Evolutionary conservation across 2,888 invertebrate genomes (phyloP).

Genomic region (Drosophila ochracea): DNA sequence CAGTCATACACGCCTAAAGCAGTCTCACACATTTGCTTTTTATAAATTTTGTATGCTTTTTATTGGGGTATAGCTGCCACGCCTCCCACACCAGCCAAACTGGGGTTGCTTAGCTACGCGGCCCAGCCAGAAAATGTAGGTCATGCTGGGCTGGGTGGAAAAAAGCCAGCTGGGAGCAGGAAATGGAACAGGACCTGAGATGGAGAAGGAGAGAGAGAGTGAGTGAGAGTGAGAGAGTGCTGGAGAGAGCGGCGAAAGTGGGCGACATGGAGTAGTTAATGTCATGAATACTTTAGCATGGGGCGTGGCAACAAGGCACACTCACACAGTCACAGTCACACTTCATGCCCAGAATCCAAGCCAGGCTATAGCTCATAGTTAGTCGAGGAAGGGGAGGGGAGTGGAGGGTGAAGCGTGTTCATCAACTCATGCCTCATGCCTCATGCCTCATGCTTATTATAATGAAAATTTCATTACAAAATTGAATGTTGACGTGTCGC

Average conservation of each 20-base stretch:
- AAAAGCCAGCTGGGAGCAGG: constrained; percentile 26
- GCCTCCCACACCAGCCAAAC: constrained; percentile 7
- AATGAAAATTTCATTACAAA: constrained; percentile 77
- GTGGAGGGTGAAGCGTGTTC: constrained; percentile 12
- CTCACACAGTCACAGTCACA: constrained; percentile 12
- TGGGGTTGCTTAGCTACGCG: constrained; percentile 68
- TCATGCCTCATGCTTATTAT: constrained; percentile 67
- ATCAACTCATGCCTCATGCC: constrained; percentile 53
- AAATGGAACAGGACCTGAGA: constrained; percentile 16
- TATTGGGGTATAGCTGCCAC: constrained; percentile 16
- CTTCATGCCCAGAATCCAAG: constrained; percentile 35
- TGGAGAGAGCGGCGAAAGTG: constrained; percentile 2
- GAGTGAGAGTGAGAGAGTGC: constrained; percentile 5
- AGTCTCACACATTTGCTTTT: neutral
- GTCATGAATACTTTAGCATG: constrained; percentile 69
- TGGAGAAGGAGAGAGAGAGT: neutral
- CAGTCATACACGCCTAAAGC: neutral
- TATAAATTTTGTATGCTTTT: constrained; percentile 9
- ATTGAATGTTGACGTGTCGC: constrained; percentile 79
- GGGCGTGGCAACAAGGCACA: constrained; percentile 50
- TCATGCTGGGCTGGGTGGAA: constrained; percentile 63
- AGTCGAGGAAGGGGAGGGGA: neutral
- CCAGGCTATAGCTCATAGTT: constrained; percentile 15
- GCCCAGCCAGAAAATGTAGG: constrained; percentile 64
- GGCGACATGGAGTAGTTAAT: constrained; percentile 10